Evolutionary conservation across 2,113 vertebrate species (phyloP), one percentile per base, ranked within the genome.

Genomic region (Indri indri): DNA sequence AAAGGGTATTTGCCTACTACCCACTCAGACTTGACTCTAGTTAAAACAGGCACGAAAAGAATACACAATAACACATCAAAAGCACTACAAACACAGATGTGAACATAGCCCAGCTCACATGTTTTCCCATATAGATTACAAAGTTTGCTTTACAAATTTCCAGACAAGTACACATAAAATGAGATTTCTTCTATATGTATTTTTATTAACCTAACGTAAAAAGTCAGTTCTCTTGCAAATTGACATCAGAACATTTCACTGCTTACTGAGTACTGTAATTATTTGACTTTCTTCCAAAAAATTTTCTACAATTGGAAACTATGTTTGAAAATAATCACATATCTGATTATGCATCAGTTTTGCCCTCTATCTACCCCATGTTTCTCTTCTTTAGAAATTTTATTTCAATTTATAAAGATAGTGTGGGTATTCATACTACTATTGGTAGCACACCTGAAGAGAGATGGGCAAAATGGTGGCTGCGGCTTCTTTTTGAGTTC

Each of bases 201-300:
- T 94, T 95, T 73, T 47, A 70, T 86, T 92, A 90, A 84, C 16
- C 18, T 52, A 88, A 80, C 76, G 63, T 68, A 37, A 93, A 95
- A 95, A 65, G 11, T 37, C 5, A 42, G 47, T 80, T 71, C 37
- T 16, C 8, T 77, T 91, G 47, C 37, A 95, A 76, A 77, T 23
- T 66, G 10, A 73, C 68, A 74, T 79, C 10, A 94, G 63, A 88
- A 54, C 12, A 50, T 86, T 90, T 79, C 92, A 65, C 20, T 63
- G 27, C 37, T 50, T 50, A 6, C 11, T 27, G 66, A n/a, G 22
- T 25, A 45, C 71, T 74, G 71, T 74, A 82, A 84, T 83, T 92
- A 74, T 27, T 82, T 89, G 47, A 30, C n/a, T 77, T 94, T 83
- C 25, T 11, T 37, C 16, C 47, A 74, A n/a, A 50, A n/a, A 22